Percentiles rank a stretch among this genome's conserved stretches.
Conservation (phyloP, 1,140 invertebrate genomes). For the Pseudomyrmex pallidus region DNA sequence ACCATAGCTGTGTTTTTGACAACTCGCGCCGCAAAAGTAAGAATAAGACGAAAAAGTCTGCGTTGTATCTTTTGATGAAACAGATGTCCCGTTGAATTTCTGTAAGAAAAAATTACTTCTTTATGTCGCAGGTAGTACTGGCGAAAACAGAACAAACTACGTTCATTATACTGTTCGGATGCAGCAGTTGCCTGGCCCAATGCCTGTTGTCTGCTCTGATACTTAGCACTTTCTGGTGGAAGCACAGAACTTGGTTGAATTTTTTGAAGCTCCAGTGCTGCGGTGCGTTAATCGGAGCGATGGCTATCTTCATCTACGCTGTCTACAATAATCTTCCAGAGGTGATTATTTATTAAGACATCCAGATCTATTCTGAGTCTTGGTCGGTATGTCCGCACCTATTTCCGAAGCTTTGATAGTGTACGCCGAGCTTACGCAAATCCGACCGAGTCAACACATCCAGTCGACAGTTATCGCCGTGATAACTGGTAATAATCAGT, state of each 20-base stretch:
- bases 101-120: background rate
- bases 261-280: constrained; percentile 90
- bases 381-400: constrained; percentile 86
- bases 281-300: constrained; percentile 86
- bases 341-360: constrained; percentile 78
- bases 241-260: constrained; percentile 87
- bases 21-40: constrained; percentile 85
- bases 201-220: constrained; percentile 86
- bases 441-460: constrained; percentile 84
- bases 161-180: constrained; percentile 87
- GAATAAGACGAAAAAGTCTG: constrained; percentile 57
- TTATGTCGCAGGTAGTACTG: constrained; percentile 68
- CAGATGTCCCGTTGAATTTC: background rate
- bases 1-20: constrained; percentile 87
- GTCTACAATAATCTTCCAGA: constrained; percentile 85
- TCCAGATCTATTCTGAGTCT: constrained; percentile 63
- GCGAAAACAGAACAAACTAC: constrained; percentile 75
- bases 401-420: constrained; percentile 87
- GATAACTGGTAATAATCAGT: constrained; percentile 83
- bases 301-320: constrained; percentile 88
- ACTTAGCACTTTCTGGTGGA: constrained; percentile 87
- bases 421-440: constrained; percentile 86
- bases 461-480: constrained; percentile 87
- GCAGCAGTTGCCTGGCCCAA: constrained; percentile 87
- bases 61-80: background rate